A percentile compares a stretch with the other conserved stretches of the same genome.
Conservation (phyloP, 2,113 vertebrate genomes). For the Epinephelus moara region DNA sequence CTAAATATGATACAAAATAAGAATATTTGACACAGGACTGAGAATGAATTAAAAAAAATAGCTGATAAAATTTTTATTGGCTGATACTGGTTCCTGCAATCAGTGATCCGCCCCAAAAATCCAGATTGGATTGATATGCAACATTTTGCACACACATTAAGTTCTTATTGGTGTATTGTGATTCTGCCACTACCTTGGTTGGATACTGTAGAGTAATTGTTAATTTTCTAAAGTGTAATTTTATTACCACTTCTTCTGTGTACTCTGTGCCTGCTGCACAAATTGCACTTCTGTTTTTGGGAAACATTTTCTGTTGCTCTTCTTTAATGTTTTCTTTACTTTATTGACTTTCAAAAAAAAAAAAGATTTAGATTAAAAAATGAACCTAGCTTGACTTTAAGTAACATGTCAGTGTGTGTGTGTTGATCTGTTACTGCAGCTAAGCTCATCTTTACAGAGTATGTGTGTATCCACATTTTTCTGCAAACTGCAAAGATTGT, state of each 20-base stretch:
- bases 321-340: too few relatives aligned
- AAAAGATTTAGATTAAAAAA: background rate
- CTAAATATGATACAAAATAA: too few relatives aligned
- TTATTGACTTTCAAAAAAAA: too few relatives aligned
- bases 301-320: too few relatives aligned
- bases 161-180: background rate
- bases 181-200: background rate
- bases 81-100: too few relatives aligned
- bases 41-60: too few relatives aligned
- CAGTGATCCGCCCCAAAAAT: too few relatives aligned
- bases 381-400: background rate
- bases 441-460: background rate
- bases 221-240: background rate
- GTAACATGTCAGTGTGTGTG: background rate
- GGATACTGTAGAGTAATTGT: background rate
- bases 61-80: too few relatives aligned
- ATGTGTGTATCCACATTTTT: background rate
- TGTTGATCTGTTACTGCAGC: background rate
- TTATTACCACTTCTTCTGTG: background rate
- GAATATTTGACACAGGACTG: too few relatives aligned
- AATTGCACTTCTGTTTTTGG: too few relatives aligned
- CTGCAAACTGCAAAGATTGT: background rate
- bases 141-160: background rate
- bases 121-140: too few relatives aligned
- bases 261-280: too few relatives aligned